A percentile compares a stretch with the other conserved stretches of the same genome.
These are phyloP conservation scores for Centruroides vittatus DNA, from an alignment of 1,140 invertebrate species.

Conservation along the genomic window DNA sequence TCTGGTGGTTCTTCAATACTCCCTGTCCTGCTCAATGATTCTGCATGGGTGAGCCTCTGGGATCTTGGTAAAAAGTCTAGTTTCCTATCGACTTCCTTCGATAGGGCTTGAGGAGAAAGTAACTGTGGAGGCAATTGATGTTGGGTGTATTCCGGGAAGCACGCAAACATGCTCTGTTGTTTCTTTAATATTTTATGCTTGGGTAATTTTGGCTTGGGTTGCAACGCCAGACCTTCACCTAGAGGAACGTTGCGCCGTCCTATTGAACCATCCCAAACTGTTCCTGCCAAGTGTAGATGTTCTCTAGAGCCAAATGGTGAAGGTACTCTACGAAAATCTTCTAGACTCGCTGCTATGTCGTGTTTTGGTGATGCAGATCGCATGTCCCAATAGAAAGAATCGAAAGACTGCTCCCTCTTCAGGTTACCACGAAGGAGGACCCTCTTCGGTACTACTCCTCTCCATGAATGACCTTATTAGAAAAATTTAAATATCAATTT, in stretches of 20 bases:
- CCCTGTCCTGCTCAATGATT: slow-evolving; percentile 8
- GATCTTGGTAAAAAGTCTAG: not conserved
- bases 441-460: slow-evolving; percentile 10
- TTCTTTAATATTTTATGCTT: slow-evolving; percentile 24
- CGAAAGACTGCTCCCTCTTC: slow-evolving; percentile 23
- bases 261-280: slow-evolving; percentile 14
- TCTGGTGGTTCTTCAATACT: slow-evolving; percentile 10
- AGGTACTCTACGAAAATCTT: slow-evolving; percentile 9
- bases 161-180: slow-evolving; percentile 23
- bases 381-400: slow-evolving; percentile 22
- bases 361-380: slow-evolving; percentile 10
- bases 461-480: not conserved
- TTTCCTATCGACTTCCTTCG: slow-evolving; percentile 6
- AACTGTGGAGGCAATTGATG: not conserved
- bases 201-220: slow-evolving; percentile 13
- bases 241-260: not conserved
- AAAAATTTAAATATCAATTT: too few relatives aligned
- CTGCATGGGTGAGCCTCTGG: slow-evolving; percentile 3
- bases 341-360: slow-evolving; percentile 11
- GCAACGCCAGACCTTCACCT: not conserved
- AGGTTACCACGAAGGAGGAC: slow-evolving; percentile 14
- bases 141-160: slow-evolving; percentile 16
- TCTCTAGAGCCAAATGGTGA: slow-evolving; percentile 20
- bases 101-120: slow-evolving; percentile 2
- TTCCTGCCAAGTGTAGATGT: slow-evolving; percentile 11